Percentiles rank a stretch among this genome's conserved stretches.
phyloP scores from a whole-genome alignment of 1,140 invertebrate species.

The honey bee (Apis mellifera) region Amel_HAv3.1 CM009933.2:10168001-10168500 shows the following conservation, averaged over 20 bases:
- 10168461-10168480: too few species aligned
- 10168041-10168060: conserved; percentile 97
- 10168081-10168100: not conserved
- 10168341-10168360: not conserved
- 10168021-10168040: conserved; percentile 94
- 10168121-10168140: not conserved
- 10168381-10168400: not conserved
- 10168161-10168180: conserved; percentile 96
- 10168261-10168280: conserved; percentile 99
- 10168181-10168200: conserved; percentile 93
- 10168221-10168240: conserved; percentile 95
- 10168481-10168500: too few species aligned
- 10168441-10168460: too few species aligned
- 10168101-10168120: not conserved
- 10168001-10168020: conserved; percentile 98
- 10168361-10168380: not conserved
- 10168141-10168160: conserved; percentile 91
- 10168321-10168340: conserved; percentile 85
- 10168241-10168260: conserved; percentile 98
- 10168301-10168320: conserved; percentile 97
- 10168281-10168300: conserved; percentile 95
- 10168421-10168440: too few species aligned
- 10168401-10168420: not conserved
- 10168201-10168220: conserved; percentile 94
- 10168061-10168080: not conserved